Conservation (phyloP, 1,140 invertebrate genomes). For the Batillaria attramentaria region DNA sequence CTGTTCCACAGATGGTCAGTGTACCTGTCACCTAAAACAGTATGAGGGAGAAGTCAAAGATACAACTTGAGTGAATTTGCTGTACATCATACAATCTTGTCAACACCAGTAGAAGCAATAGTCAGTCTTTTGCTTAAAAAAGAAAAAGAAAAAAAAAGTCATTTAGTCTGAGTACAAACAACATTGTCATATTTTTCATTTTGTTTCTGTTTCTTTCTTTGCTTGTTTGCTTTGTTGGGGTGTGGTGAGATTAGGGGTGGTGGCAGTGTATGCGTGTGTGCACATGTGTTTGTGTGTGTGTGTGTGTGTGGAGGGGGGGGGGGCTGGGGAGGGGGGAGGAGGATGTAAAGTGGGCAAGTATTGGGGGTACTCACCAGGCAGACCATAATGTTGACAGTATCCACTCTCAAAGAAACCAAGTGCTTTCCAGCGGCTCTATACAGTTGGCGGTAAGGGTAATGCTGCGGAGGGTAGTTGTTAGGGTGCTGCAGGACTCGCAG, state of each 20-base stretch:
- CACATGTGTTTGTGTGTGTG: too few relatives aligned
- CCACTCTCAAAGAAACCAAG: conserved; percentile 29
- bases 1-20: conserved; percentile 19
- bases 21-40: conserved; percentile 20
- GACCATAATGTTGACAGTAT: conserved; percentile 28
- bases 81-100: not conserved
- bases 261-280: too few relatives aligned
- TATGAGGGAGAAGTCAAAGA: not conserved
- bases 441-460: conserved; percentile 22
- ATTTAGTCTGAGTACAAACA: too few relatives aligned
- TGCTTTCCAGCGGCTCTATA: conserved; percentile 32
- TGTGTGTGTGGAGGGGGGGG: too few relatives aligned
- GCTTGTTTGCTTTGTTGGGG: too few relatives aligned
- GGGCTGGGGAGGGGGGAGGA: too few relatives aligned
- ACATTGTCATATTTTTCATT: too few relatives aligned
- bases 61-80: not conserved
- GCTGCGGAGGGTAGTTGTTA: conserved; percentile 37
- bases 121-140: not conserved
- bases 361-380: conserved; percentile 7
- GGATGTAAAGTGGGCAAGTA: not conserved
- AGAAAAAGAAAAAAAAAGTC: not conserved
- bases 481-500: conserved; percentile 36
- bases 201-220: too few relatives aligned
- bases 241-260: too few relatives aligned
- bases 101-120: not conserved